A percentile compares a stretch with the other conserved stretches of the same genome.
Evolutionary conservation across 1,140 invertebrate species (phyloP).

Genomic region (Cherax destructor): DNA sequence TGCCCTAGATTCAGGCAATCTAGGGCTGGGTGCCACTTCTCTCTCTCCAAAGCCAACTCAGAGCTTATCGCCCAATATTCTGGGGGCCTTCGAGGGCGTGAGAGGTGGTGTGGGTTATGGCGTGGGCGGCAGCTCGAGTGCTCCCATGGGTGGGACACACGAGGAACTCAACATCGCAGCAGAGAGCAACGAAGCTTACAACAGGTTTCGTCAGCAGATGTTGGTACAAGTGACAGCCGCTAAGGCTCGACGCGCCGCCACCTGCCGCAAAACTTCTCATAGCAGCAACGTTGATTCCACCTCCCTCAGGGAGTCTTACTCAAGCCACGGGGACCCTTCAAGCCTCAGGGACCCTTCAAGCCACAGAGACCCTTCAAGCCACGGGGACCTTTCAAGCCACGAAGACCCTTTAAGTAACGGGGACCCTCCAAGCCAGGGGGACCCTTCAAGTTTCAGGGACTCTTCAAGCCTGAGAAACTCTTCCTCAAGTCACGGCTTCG

Average conservation of each 20-base stretch:
- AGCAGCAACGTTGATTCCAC: neutral
- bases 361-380: too few relatives aligned
- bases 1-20: neutral
- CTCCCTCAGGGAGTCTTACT: too few relatives aligned
- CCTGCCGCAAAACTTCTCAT: neutral
- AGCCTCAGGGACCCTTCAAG: too few relatives aligned
- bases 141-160: conserved; percentile 73
- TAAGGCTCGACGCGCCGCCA: conserved; percentile 76
- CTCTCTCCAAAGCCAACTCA: neutral
- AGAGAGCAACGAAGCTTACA: conserved; percentile 79
- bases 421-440: too few relatives aligned
- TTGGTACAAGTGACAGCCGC: conserved; percentile 80
- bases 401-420: too few relatives aligned
- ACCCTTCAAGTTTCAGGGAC: too few relatives aligned
- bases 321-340: too few relatives aligned
- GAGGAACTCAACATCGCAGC: conserved; percentile 76
- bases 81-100: neutral
- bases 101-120: neutral
- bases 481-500: too few relatives aligned
- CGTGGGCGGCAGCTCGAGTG: conserved; percentile 15
- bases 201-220: conserved; percentile 82
- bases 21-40: neutral
- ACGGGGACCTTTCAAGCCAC: neutral
- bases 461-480: neutral
- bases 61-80: neutral